Base-by-base conservation (phyloP, 2,113 vertebrate species). In the Scolopax mira region DNA sequence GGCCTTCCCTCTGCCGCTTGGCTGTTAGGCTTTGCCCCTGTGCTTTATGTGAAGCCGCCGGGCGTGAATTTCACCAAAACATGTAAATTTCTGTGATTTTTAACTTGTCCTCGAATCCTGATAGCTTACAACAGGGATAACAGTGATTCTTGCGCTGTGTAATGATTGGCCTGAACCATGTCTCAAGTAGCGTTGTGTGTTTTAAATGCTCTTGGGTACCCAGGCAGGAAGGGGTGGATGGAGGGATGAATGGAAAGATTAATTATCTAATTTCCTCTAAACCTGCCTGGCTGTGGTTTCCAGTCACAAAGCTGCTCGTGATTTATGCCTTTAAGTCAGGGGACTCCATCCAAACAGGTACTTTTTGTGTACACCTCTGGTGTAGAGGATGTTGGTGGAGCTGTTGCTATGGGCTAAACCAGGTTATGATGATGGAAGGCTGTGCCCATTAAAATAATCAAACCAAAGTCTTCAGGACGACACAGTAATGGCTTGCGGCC, bases 81-180 rank as follows among this genome's bases (percentile, higher is more conserved):
- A 1, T 17, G 5, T 54, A 3, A 1, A 8, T 51, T 27, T 30
- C 5, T 1, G 27, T 1, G 9, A 0, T 7, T 66, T 21, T 18
- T 27, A 25, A 8, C 10, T 58, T 46, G 1, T 2, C 3, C 4
- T 52, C 18, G 4, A 0, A 44, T 22, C 5, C 13, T 2, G 2
- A 0, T 19, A 0, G 8, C 18, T n/a, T 39, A 0, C 9, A 1
- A 1, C 1, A 4, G 35, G 27, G 30, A 4, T 69, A 25, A 9
- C 5, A 2, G 44, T 25, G 62, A 4, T 5, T 1, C 11, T 31
- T 22, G 61, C 0, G 4, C 39, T 22, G 35, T 25, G 61, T 61
- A 18, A 27, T 22, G 39, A 30, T 25, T 27, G 39, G 27, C 19
- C 18, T 9, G 7, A 62, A 0, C 12, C 5, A 0, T 5, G 5